Evolutionary conservation across 2,888 invertebrate genomes (phyloP).

Genomic region (Entomobrya multifasciata): DNA sequence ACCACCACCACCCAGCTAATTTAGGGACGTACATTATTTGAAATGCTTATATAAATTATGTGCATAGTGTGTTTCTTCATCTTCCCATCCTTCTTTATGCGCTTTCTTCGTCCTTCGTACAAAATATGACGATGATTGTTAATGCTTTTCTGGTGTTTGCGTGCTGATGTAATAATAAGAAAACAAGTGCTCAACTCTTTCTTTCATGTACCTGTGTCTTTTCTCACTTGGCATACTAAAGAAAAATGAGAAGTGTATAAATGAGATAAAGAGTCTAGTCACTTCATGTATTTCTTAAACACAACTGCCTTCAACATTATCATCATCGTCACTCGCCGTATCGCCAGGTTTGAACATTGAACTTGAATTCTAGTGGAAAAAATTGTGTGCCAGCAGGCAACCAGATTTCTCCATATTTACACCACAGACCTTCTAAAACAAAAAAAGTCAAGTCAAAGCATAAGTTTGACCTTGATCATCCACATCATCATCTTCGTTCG

Average conservation of each 20-base stretch:
- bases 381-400: neutral
- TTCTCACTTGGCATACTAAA: no score
- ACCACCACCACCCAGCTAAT: neutral
- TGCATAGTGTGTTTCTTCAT: neutral
- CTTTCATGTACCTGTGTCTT: neutral
- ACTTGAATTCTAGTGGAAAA: slow-evolving; percentile 7
- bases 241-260: no score
- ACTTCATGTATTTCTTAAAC: no score
- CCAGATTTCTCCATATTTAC: neutral
- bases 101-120: no score
- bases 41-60: neutral
- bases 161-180: slow-evolving; percentile 16
- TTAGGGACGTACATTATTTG: neutral
- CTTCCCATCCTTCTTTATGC: neutral
- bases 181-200: neutral
- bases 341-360: neutral
- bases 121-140: no score
- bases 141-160: neutral
- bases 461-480: slow-evolving; percentile 53
- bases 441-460: slow-evolving; percentile 9
- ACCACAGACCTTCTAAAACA: neutral
- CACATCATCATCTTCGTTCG: neutral
- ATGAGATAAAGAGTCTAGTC: no score
- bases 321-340: neutral
- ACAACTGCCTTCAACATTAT: neutral